Base-by-base conservation (phyloP, 2,888 invertebrate genomes). In the Drosophila quinaria region DNA sequence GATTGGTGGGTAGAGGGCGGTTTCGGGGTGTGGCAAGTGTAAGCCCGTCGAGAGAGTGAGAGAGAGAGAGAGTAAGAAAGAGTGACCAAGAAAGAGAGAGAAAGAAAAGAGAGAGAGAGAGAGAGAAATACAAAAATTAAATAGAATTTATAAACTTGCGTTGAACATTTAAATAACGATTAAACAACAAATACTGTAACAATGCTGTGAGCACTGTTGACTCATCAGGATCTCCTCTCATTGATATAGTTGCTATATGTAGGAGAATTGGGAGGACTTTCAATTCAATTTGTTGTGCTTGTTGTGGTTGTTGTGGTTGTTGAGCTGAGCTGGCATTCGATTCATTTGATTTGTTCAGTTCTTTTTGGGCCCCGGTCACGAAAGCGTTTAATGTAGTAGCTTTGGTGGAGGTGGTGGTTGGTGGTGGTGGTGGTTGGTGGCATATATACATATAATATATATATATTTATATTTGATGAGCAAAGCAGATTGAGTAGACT, bases 121-220 rank as follows among this genome's bases (percentile, higher is more conserved):
- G 37, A 66, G 60, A 74, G 56, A 74, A 69, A 86, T 72, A 88
- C 55, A 67, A 71, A 74, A 71, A 82, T 88, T 86, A 78, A 87
- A 80, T 82, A 70, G 69, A 58, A 76, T 74, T 66, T 80, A n/a
- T 50, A 39, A 29, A 64, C 52, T 47, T 60, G 54, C 37, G 25
- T 42, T 56, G 42, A 31, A 67, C 61, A 60, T 50, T 17, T 61
- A 61, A 41, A 60, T 39, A 59, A 59, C 59, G 59, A 59, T 56
- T 37, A 44, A 60, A 49, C 51, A 74, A 49, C n/a, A n/a, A n/a
- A n/a, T n/a, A n/a, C n/a, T n/a, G n/a, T n/a, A n/a, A n/a, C 29
- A 49, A 49, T 29, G 29, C 49, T 49, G 46, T 46, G n/a, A 46
- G n/a, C 25, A 31, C 31, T 35, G 22, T 22, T 9, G 25, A 52